phyloP scores from a whole-genome alignment of 2,888 invertebrate species.

The Tanytarsus gracilentus region DNA sequence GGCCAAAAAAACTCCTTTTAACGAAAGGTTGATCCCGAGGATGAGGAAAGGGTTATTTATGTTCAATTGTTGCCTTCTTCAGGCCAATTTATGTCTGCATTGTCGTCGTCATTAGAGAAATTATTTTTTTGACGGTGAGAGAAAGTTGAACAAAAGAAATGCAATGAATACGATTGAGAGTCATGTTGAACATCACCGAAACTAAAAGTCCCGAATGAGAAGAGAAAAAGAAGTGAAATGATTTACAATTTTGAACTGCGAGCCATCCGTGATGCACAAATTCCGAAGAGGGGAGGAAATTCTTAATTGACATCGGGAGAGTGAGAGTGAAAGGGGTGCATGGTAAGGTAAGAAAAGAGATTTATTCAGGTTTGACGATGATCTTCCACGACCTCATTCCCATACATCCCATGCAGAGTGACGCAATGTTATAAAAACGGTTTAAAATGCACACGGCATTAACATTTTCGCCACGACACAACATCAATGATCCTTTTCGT shows the following conservation, averaged over 20 bases:
- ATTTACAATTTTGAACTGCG: constrained; percentile 28
- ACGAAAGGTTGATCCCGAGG: neutral
- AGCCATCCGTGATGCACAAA: neutral
- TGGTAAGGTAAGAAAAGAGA: neutral
- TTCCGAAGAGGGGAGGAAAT: constrained; percentile 3
- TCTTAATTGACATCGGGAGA: constrained; percentile 24
- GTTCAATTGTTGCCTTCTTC: constrained; percentile 17
- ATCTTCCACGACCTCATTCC: constrained; percentile 22
- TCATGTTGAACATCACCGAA: constrained; percentile 19
- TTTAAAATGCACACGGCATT: neutral
- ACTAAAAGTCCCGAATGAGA: neutral
- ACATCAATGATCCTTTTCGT: constrained; percentile 17
- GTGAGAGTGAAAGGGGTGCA: constrained; percentile 6
- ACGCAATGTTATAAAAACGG: neutral
- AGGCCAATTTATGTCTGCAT: constrained; percentile 25
- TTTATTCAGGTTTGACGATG: neutral
- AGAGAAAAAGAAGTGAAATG: constrained; percentile 13
- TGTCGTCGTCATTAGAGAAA: too few relatives aligned
- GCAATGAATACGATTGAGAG: constrained; percentile 22
- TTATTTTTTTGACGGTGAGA: neutral
- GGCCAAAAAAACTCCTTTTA: constrained; percentile 18
- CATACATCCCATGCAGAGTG: constrained; percentile 1
- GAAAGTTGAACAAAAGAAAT: constrained; percentile 4
- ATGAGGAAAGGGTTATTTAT: neutral
- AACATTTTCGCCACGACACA: neutral